Percentiles rank a stretch among this genome's conserved stretches.
Evolutionary conservation across 1,140 invertebrate genomes (phyloP).

Genomic region (Papilio dardanus): DNA sequence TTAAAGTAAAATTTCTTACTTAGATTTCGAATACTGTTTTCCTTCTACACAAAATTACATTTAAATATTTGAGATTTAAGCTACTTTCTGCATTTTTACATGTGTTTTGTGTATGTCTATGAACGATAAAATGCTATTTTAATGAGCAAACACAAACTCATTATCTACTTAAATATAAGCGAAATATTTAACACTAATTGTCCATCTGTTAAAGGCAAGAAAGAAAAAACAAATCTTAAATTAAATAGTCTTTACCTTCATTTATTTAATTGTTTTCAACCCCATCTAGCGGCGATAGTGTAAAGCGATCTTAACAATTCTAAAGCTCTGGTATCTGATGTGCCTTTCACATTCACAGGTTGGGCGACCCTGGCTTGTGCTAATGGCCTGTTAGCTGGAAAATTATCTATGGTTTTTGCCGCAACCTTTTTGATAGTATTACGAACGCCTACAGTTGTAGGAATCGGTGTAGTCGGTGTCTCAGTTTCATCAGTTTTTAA

Average conservation of each 20-base stretch:
- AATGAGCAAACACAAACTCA: conserved; percentile 22
- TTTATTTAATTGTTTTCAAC: conserved; percentile 55
- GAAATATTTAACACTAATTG: not conserved
- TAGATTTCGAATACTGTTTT: conserved; percentile 28
- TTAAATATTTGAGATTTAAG: not conserved
- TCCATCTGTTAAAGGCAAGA: conserved; percentile 21
- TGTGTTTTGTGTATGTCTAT: not conserved
- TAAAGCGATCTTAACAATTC: conserved; percentile 92
- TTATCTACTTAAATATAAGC: not conserved
- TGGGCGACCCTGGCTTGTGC: conserved; percentile 78
- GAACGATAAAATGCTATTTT: conserved; percentile 29
- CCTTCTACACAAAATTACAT: conserved; percentile 15
- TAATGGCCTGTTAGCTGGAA: conserved; percentile 54
- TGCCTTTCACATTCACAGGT: conserved; percentile 69
- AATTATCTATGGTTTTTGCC: conserved; percentile 50
- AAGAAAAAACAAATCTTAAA: not conserved
- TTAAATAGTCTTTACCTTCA: not conserved
- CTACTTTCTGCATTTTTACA: not conserved
- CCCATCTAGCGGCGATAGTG: conserved; percentile 91
- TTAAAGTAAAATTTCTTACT: not conserved
- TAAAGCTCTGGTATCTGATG: conserved; percentile 89
- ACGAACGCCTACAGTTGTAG: conserved; percentile 55
- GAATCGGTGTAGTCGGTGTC: conserved; percentile 56
- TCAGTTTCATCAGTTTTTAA: conserved; percentile 59
- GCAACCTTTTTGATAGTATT: conserved; percentile 58